These are phyloP conservation scores for Phyllopteryx taeniolatus DNA, from an alignment of 2,113 vertebrate species.

Conservation along the genomic window DNA sequence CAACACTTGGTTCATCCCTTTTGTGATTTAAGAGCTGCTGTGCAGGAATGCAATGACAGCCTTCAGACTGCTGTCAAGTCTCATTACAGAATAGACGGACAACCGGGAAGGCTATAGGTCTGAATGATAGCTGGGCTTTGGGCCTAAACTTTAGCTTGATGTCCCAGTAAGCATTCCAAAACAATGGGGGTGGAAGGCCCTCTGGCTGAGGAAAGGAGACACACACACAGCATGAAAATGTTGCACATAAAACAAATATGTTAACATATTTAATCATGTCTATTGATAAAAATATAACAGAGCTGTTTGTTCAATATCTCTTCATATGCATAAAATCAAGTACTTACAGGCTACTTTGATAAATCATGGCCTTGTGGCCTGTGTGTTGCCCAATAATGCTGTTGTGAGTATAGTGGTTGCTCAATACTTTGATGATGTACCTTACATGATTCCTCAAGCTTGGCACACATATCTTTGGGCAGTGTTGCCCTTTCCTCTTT, in stretches of 20 bases:
- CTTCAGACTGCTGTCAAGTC: slow-evolving; percentile 45
- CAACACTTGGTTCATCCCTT: slow-evolving; percentile 16
- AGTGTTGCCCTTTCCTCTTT: neutral
- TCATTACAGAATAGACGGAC: slow-evolving; percentile 41
- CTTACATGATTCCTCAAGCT: too few species aligned
- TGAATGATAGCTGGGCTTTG: slow-evolving; percentile 52
- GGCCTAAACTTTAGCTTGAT: slow-evolving; percentile 47
- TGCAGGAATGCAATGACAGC: slow-evolving; percentile 46
- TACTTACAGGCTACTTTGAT: slow-evolving; percentile 25
- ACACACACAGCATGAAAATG: slow-evolving; percentile 29
- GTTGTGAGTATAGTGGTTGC: too few species aligned
- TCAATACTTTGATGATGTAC: neutral
- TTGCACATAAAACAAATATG: slow-evolving; percentile 21
- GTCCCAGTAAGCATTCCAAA: slow-evolving; percentile 39
- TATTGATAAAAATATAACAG: neutral
- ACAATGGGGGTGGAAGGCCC: slow-evolving; percentile 23
- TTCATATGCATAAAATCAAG: neutral
- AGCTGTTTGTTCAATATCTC: slow-evolving; percentile 18
- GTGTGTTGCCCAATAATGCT: slow-evolving; percentile 21
- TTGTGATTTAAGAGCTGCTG: slow-evolving; percentile 51
- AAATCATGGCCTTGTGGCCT: slow-evolving; percentile 43
- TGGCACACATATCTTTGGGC: neutral
- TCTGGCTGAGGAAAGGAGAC: slow-evolving; percentile 32
- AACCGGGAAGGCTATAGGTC: slow-evolving; percentile 4
- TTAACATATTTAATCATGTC: neutral